phyloP scores from a whole-genome alignment of 2,888 invertebrate species.

The Cerastis rubricosa region DNA sequence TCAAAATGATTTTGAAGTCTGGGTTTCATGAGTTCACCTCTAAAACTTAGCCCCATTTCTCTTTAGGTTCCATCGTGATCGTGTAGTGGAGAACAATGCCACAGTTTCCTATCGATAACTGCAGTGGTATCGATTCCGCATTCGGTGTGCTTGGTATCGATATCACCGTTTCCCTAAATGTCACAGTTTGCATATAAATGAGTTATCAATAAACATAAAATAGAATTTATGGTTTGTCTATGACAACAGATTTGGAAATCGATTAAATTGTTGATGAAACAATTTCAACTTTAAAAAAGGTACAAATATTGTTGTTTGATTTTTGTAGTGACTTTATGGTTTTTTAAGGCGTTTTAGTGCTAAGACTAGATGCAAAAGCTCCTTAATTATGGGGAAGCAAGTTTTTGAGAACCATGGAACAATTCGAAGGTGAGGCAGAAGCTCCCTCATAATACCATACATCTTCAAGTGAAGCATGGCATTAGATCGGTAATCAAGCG shows the following conservation, averaged over 20 bases:
- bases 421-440: conserved; percentile 10
- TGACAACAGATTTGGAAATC: conserved; percentile 35
- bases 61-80: conserved; percentile 40
- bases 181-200: conserved; percentile 64
- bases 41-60: conserved; percentile 42
- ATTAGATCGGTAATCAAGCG: conserved; percentile 52
- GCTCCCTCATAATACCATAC: conserved; percentile 40
- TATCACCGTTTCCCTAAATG: conserved; percentile 60
- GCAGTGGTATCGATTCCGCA: conserved; percentile 60
- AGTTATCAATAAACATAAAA: conserved; percentile 56
- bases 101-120: conserved; percentile 60
- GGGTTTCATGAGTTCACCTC: conserved; percentile 14
- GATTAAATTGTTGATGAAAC: conserved; percentile 19
- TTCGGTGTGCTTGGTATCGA: conserved; percentile 56
- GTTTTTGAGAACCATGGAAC: not conserved
- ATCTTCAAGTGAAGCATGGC: conserved; percentile 43
- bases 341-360: not conserved
- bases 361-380: not conserved
- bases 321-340: not conserved
- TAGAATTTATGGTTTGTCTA: conserved; percentile 51
- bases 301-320: not conserved
- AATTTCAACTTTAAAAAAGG: conserved; percentile 1
- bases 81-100: conserved; percentile 52
- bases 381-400: not conserved
- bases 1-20: conserved; percentile 18